Evolutionary conservation across 2,113 vertebrate genomes (phyloP), one percentile per base, ranked within the genome.

Genomic region (Quiscalus mexicanus): DNA sequence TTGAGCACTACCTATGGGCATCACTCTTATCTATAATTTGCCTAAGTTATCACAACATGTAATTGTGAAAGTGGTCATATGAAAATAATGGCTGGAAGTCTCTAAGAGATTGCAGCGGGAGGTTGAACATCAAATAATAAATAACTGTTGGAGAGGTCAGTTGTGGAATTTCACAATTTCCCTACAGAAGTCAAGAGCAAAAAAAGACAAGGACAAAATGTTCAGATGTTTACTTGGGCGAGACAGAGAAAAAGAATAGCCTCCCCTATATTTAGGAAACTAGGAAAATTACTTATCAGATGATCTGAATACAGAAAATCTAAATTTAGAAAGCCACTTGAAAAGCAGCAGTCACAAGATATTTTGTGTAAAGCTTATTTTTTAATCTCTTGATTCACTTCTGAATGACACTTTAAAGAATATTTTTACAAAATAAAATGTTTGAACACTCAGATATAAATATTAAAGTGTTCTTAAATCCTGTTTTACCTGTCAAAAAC

Each of bases 281-380:
- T 62, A 53, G 33, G 41, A 74, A 92, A 94, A 94, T 62, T 77
- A 70, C 75, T 83, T 85, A 74, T 69, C 49, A 49, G 37, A 62
- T 88, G 90, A 90, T 91, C 35, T 77, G 28, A 96, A 88, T 70
- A 58, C 14, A 90, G 53, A 96, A 90, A 90, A 77, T 47, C 50
- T 63, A 84, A 69, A 92, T 88, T 94, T 93, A 93, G 92, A 74
- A 95, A 88, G 83, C 5, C 23, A 70, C 67, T 95, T 83, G 42
- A 80, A 95, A 93, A 74, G 14, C 1, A 11, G 63, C 28, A 84
- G 44, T 89, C 44, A 60, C 30, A 75, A 67, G 62, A 85, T 76
- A 73, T 76, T 79, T 88, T 85, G 8, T 79, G 47, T 45, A 74
- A 65, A 75, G 55, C 35, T 78, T 12, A 62, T 76, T 76, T 75